phyloP scores from a whole-genome alignment of 2,888 invertebrate genomes.

The Argynnis bischoffii region DNA sequence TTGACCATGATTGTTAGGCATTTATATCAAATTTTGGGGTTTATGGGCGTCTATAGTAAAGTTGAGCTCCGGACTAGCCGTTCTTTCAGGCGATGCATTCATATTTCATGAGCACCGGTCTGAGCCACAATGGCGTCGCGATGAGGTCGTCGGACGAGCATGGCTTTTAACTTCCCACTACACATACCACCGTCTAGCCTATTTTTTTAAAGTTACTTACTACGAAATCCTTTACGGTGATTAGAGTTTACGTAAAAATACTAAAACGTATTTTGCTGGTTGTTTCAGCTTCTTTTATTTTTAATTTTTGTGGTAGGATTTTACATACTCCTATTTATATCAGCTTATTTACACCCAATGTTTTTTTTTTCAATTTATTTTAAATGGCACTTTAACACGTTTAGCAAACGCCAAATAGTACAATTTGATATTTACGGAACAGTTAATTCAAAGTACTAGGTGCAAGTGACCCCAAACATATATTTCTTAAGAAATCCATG shows the following conservation, averaged over 20 bases:
- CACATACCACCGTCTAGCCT: conserved; percentile 38
- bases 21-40: conserved; percentile 46
- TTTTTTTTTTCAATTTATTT: too few species aligned
- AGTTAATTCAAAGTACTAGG: too few species aligned
- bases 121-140: conserved; percentile 72
- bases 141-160: conserved; percentile 74
- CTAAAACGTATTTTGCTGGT: background rate
- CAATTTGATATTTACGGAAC: too few species aligned
- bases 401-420: too few species aligned
- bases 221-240: conserved; percentile 19
- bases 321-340: too few species aligned
- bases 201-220: conserved; percentile 32
- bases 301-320: too few species aligned
- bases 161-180: conserved; percentile 52
- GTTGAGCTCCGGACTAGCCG: conserved; percentile 48
- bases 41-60: conserved; percentile 43
- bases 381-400: too few species aligned
- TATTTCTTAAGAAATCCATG: background rate
- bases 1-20: conserved; percentile 38
- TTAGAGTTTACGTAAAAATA: conserved; percentile 7
- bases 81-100: conserved; percentile 73
- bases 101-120: conserved; percentile 77
- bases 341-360: too few species aligned
- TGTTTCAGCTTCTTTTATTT: too few species aligned
- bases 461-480: background rate